Conservation (phyloP, 2,888 invertebrate species). For the Lordiphosa fenestrarum region DNA sequence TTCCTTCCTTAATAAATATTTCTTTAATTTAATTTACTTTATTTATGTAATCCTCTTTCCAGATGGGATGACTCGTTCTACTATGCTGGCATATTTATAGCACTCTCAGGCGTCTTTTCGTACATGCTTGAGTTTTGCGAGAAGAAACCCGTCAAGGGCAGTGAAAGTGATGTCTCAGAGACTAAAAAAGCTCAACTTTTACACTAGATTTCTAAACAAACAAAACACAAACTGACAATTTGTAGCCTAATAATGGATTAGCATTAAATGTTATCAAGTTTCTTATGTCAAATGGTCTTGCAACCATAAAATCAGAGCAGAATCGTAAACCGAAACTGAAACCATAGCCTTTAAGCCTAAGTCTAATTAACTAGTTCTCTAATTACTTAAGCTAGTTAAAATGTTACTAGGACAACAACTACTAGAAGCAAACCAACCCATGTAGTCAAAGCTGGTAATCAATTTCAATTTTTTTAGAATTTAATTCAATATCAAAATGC, state of each 20-base stretch:
- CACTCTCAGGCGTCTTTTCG: constrained; percentile 85
- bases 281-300: constrained; percentile 67
- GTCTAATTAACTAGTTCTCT: constrained; percentile 5
- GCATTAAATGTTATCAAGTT: constrained; percentile 69
- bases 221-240: constrained; percentile 15
- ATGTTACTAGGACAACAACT: too few relatives aligned
- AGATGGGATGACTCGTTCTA: constrained; percentile 90
- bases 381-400: too few relatives aligned
- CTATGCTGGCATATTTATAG: constrained; percentile 90
- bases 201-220: constrained; percentile 57
- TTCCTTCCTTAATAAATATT: neutral
- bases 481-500: constrained; percentile 60
- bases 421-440: constrained; percentile 13
- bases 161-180: constrained; percentile 78
- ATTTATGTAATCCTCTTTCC: constrained; percentile 18
- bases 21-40: neutral
- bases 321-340: constrained; percentile 49
- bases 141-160: constrained; percentile 75
- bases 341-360: constrained; percentile 32
- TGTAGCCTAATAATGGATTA: constrained; percentile 44
- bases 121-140: constrained; percentile 79
- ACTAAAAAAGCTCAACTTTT: constrained; percentile 73
- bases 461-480: constrained; percentile 24
- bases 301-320: constrained; percentile 58
- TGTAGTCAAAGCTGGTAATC: constrained; percentile 11